Evolutionary conservation across 2,113 vertebrate species (phyloP).

Genomic region (Gulo gulo): DNA sequence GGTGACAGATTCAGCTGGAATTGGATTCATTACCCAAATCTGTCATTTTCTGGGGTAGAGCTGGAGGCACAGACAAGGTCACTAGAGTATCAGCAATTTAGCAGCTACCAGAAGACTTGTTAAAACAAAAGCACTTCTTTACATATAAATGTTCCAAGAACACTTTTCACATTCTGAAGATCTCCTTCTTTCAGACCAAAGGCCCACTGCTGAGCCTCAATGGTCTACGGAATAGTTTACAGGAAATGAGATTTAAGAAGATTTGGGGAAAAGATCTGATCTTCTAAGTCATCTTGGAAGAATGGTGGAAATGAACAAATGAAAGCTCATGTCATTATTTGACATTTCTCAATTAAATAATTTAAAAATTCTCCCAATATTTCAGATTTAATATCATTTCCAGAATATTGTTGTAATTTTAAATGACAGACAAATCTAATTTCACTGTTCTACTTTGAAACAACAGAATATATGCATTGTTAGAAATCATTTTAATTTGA

Average conservation of each 20-base stretch:
- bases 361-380: slow-evolving; percentile 41
- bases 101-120: background rate
- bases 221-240: background rate
- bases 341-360: slow-evolving; percentile 39
- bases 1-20: background rate
- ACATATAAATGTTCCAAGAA: background rate
- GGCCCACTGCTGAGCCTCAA: background rate
- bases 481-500: slow-evolving; percentile 60
- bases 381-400: slow-evolving; percentile 60
- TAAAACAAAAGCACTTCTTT: background rate
- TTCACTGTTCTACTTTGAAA: slow-evolving; percentile 50
- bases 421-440: slow-evolving; percentile 65
- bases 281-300: slow-evolving; percentile 68
- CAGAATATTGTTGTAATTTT: slow-evolving; percentile 66
- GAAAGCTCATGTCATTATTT: slow-evolving; percentile 51
- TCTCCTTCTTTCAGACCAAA: background rate
- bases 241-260: slow-evolving; percentile 45
- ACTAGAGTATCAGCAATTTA: background rate
- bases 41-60: background rate
- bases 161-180: background rate
- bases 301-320: slow-evolving; percentile 68
- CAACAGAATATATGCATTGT: background rate
- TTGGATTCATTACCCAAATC: background rate
- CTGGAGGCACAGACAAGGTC: background rate
- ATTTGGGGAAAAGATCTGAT: slow-evolving; percentile 52